These are phyloP conservation scores for Spheniscus mendiculus DNA, from an alignment of 2,113 vertebrate genomes.

Conservation along the genomic window DNA sequence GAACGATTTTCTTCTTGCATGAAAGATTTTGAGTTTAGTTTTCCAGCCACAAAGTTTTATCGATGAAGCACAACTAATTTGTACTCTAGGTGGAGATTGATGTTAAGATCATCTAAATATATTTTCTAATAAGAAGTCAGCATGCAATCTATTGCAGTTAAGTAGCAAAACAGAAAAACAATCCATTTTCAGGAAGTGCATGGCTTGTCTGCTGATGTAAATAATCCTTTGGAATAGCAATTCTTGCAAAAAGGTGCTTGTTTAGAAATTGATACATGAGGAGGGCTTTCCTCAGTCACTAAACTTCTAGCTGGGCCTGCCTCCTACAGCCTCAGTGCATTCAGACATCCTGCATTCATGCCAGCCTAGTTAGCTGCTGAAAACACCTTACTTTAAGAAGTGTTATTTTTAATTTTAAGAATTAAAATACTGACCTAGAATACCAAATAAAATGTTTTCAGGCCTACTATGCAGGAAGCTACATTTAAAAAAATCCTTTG, in stretches of 20 bases:
- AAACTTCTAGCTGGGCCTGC: background rate
- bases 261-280: background rate
- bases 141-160: background rate
- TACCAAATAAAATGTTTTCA: background rate
- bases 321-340: background rate
- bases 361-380: background rate
- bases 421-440: background rate
- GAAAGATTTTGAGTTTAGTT: background rate
- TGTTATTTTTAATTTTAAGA: background rate
- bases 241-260: background rate
- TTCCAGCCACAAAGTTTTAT: background rate
- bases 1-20: background rate
- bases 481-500: background rate
- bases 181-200: background rate
- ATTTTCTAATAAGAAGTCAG: slow-evolving; percentile 1
- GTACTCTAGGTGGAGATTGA: background rate
- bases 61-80: background rate
- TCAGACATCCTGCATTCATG: background rate
- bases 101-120: background rate
- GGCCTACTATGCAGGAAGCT: background rate
- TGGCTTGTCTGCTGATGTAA: background rate
- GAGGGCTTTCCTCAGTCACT: background rate
- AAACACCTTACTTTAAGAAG: background rate
- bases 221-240: background rate
- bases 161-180: background rate